Evolutionary conservation across 2,113 vertebrate species (phyloP).

Genomic region (Pluvianellus socialis): DNA sequence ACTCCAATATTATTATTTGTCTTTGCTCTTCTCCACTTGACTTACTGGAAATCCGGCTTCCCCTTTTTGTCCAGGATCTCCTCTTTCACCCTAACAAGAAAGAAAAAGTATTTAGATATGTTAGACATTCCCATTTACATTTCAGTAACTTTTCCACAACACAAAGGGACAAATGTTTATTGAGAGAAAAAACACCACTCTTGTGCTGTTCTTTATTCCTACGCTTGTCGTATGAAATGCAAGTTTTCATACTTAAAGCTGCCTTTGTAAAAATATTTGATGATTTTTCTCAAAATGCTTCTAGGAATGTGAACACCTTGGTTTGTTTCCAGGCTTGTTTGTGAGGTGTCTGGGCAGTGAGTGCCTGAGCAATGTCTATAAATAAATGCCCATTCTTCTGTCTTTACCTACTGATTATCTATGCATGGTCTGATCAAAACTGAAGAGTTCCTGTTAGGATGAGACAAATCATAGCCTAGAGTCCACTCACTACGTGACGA

Average conservation of each 20-base stretch:
- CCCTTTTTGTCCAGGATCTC: conserved; percentile 79
- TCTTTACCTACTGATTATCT: background rate
- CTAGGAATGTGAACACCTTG: background rate
- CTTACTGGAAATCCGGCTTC: conserved; percentile 75
- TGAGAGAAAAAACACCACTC: background rate
- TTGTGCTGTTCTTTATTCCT: background rate
- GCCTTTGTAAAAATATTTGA: background rate
- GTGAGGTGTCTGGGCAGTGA: background rate
- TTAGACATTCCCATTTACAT: background rate
- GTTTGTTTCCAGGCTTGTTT: background rate
- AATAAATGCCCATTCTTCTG: background rate
- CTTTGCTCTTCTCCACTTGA: background rate
- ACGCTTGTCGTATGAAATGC: background rate
- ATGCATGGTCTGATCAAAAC: background rate
- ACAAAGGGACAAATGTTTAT: background rate
- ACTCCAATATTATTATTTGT: background rate
- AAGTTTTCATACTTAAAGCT: background rate
- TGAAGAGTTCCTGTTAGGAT: background rate
- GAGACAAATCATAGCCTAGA: background rate
- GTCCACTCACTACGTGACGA: background rate
- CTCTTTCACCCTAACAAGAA: conserved; percentile 72
- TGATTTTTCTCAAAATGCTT: background rate
- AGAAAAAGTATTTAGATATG: background rate
- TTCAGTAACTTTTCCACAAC: background rate
- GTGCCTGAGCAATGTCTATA: background rate